Evolutionary conservation across 2,888 invertebrate genomes (phyloP).

Genomic region (Ceramica pisi): DNA sequence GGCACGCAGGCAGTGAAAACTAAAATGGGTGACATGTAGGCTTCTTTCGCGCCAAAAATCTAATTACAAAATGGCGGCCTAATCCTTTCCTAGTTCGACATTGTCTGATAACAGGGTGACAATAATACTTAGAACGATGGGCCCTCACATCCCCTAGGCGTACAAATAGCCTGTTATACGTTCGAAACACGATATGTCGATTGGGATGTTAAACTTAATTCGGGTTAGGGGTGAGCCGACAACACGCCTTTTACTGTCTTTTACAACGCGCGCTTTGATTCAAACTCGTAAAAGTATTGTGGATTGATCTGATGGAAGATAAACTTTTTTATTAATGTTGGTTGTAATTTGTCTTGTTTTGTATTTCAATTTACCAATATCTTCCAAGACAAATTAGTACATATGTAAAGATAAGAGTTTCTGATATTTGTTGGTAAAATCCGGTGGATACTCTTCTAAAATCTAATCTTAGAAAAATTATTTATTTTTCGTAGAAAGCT

Average conservation of each 20-base stretch:
- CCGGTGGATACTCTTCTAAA: no score
- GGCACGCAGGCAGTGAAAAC: not conserved
- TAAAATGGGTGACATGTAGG: not conserved
- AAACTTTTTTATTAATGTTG: slow-evolving; percentile 29
- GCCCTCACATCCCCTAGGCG: slow-evolving; percentile 72
- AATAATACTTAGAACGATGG: slow-evolving; percentile 77
- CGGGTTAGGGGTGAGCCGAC: slow-evolving; percentile 83
- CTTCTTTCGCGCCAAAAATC: not conserved
- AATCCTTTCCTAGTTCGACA: slow-evolving; percentile 34
- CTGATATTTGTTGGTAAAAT: not conserved
- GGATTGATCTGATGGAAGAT: slow-evolving; percentile 40
- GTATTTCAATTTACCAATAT: not conserved
- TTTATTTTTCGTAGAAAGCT: not conserved
- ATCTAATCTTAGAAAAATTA: not conserved
- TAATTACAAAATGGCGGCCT: slow-evolving; percentile 20
- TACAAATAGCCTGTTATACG: slow-evolving; percentile 84
- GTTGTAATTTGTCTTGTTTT: not conserved
- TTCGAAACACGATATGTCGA: slow-evolving; percentile 87
- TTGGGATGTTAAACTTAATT: slow-evolving; percentile 90
- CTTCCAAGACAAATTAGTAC: slow-evolving; percentile 1
- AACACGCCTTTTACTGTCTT: slow-evolving; percentile 85
- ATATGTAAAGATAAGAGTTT: not conserved
- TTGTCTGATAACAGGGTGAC: slow-evolving; percentile 66
- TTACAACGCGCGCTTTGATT: slow-evolving; percentile 83
- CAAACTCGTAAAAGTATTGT: slow-evolving; percentile 63